Evolutionary conservation across 2,113 vertebrate genomes (phyloP).

Genomic region (Nesoenas mayeri): DNA sequence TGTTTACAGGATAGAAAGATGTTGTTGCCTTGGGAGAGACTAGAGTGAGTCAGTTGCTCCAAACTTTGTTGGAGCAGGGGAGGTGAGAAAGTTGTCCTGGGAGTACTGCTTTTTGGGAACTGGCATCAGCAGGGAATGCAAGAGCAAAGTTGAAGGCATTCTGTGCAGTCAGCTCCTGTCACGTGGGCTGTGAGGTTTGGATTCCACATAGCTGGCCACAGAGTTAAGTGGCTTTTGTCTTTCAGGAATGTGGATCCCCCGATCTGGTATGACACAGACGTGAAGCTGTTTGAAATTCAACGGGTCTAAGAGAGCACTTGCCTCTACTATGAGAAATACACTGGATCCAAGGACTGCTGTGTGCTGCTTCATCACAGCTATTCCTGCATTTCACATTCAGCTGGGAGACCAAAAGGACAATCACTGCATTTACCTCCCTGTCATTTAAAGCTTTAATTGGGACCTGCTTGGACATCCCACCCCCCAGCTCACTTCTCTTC

Average conservation of each 20-base stretch:
- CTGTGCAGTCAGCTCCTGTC: background rate
- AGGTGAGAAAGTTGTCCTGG: background rate
- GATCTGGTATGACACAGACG: conserved; percentile 97
- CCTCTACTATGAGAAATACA: conserved; percentile 44
- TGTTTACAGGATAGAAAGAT: background rate
- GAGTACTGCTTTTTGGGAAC: background rate
- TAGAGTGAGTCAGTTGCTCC: background rate
- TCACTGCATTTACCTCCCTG: conserved; percentile 64
- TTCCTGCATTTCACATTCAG: conserved; percentile 65
- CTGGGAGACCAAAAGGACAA: conserved; percentile 72
- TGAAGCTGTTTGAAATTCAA: conserved; percentile 98
- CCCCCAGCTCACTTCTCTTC: conserved; percentile 11
- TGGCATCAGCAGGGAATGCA: background rate
- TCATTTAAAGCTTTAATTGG: conserved; percentile 65
- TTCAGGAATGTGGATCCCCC: conserved; percentile 96
- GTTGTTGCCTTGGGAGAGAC: background rate
- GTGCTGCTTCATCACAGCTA: conserved; percentile 64
- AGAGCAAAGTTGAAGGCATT: background rate
- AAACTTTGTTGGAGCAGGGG: background rate
- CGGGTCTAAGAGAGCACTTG: conserved; percentile 81
- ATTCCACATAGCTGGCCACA: background rate
- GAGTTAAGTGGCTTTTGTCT: background rate
- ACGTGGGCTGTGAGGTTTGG: background rate
- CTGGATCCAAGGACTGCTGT: conserved; percentile 62
- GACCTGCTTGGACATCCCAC: conserved; percentile 41